Base-by-base conservation (phyloP, 2,113 vertebrate species). In the Phyllostomus discolor region DNA sequence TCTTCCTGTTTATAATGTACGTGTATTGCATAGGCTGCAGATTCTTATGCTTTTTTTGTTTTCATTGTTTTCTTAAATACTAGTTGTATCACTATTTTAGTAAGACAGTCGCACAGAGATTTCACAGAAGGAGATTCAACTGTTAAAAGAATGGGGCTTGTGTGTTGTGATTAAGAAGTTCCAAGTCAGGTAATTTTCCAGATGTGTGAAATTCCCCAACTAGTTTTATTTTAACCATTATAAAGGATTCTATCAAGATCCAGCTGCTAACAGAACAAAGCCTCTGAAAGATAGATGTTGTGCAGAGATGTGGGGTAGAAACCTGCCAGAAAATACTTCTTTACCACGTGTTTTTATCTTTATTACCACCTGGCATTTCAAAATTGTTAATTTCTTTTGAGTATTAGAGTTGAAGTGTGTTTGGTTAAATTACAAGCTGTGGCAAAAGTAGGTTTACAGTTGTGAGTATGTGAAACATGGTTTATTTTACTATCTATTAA, bases 31-130 rank as follows among this genome's bases (percentile, higher is more conserved):
- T 78, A 87, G 59, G 20, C 46, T 46, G 86, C 38, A 76, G 66
- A 31, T 72, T 72, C 24, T 94, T 28, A 75, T 70, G n/a, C 33
- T 35, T 87, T 91, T 85, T 35, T 33, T 62, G 22, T 59, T 83
- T 70, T 93, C 75, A 46, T 50, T 88, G 16, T 91, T 92, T 88
- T 84, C 72, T 75, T 84, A 84, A 88, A 78, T 89, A 86, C 14
- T 24, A 75, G 38, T 91, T 88, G 3, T 43, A 75, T 84, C 28
- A 28, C 24, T 88, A 3, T 88, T 93, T 73, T 79, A 78, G 4
- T 93, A 50, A 88, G n/a, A 66, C 24, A 75, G 43, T 76, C 35
- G 28, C 5, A 7, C 5, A 50, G 38, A 78, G 43, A 54, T 91
- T 75, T 91, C 48, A 76, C 35, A 78, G 43, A 20, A 86, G 52